A percentile compares a stretch with the other conserved stretches of the same genome.
phyloP scores from a whole-genome alignment of 2,113 vertebrate species.

The Leiothrix lutea region DNA sequence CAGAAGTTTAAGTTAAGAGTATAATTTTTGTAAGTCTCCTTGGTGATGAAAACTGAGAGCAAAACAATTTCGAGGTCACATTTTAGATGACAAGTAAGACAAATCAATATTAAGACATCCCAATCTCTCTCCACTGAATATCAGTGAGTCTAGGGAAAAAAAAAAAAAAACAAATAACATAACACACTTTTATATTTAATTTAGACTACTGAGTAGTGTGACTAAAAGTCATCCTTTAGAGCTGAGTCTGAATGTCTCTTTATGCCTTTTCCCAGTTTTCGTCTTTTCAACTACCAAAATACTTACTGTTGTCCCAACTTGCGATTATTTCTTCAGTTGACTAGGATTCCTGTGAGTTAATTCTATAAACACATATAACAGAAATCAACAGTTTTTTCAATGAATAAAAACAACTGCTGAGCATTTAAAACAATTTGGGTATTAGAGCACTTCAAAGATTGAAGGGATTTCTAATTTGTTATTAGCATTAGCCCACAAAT shows the following conservation, averaged over 20 bases:
- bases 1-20: background rate
- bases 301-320: background rate
- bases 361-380: background rate
- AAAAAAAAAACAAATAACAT: background rate
- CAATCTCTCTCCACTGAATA: background rate
- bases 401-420: background rate
- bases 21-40: background rate
- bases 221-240: background rate
- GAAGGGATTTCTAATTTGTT: background rate
- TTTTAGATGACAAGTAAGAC: background rate
- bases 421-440: background rate
- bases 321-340: background rate
- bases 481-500: background rate
- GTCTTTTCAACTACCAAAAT: background rate
- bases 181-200: background rate
- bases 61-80: background rate
- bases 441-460: background rate
- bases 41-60: fast-evolving
- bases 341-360: background rate
- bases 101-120: background rate
- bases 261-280: background rate
- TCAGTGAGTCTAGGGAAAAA: background rate
- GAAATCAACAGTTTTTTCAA: background rate
- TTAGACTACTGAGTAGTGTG: background rate
- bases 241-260: background rate